Evolutionary conservation across 2,888 invertebrate genomes (phyloP).

Genomic region (Spodoptera exigua): DNA sequence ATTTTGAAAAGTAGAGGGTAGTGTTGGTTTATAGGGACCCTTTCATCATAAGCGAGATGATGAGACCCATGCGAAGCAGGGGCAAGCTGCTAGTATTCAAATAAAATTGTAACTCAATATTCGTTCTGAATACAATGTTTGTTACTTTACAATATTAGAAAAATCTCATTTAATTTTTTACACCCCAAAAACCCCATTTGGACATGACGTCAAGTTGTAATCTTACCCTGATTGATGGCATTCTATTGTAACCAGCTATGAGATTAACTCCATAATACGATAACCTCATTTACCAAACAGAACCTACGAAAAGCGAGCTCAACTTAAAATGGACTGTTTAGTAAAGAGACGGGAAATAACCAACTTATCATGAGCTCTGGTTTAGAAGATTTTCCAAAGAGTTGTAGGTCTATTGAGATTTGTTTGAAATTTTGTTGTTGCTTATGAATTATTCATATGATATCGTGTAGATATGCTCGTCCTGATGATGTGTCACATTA

Average conservation of each 20-base stretch:
- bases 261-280: slow-evolving; percentile 32
- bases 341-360: neutral
- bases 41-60: no score
- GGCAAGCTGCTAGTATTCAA: no score
- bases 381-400: slow-evolving; percentile 8
- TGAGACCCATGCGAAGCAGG: no score
- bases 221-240: slow-evolving; percentile 72
- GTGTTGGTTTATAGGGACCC: no score
- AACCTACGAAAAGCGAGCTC: neutral
- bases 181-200: slow-evolving; percentile 63
- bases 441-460: slow-evolving; percentile 80
- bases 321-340: slow-evolving; percentile 38
- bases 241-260: slow-evolving; percentile 59
- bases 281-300: slow-evolving; percentile 24
- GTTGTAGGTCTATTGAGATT: slow-evolving; percentile 45
- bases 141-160: slow-evolving; percentile 35
- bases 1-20: no score
- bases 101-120: neutral
- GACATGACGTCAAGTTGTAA: slow-evolving; percentile 70
- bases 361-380: slow-evolving; percentile 47
- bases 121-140: slow-evolving; percentile 8
- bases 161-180: slow-evolving; percentile 64
- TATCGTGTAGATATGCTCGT: slow-evolving; percentile 61
- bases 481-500: slow-evolving; percentile 78
- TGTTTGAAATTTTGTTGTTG: slow-evolving; percentile 45